Conservation (phyloP, 2,888 invertebrate genomes). For the Ophioninae sp. region DNA sequence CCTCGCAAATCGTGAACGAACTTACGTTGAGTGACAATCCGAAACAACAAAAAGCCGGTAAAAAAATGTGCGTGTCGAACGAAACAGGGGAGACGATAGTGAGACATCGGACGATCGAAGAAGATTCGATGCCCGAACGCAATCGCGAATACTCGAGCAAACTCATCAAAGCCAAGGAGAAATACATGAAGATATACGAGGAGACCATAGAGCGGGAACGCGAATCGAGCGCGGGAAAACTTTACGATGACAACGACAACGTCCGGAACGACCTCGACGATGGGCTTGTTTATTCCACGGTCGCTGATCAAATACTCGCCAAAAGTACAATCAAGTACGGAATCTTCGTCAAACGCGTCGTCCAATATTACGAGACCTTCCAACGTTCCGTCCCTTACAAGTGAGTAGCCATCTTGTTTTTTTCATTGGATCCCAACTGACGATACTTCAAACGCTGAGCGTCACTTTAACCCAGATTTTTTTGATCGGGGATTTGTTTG, state of each 20-base stretch:
- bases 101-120: slow-evolving; percentile 41
- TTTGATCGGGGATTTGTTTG: too few relatives aligned
- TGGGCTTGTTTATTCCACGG: slow-evolving; percentile 4
- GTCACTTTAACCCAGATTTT: background rate
- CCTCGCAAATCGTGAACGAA: background rate
- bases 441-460: background rate
- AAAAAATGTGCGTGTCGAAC: slow-evolving; percentile 71
- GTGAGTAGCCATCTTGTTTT: slow-evolving; percentile 78
- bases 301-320: slow-evolving; percentile 80
- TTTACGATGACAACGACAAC: slow-evolving; percentile 80
- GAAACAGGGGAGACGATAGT: slow-evolving; percentile 50
- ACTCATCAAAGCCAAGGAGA: slow-evolving; percentile 72
- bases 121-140: slow-evolving; percentile 26
- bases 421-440: background rate
- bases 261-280: slow-evolving; percentile 67
- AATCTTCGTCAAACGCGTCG: slow-evolving; percentile 80
- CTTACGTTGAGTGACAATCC: background rate
- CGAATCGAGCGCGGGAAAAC: slow-evolving; percentile 51
- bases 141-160: slow-evolving; percentile 59
- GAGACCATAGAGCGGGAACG: slow-evolving; percentile 69
- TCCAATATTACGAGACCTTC: slow-evolving; percentile 77
- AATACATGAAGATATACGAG: slow-evolving; percentile 74
- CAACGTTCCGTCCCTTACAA: slow-evolving; percentile 82
- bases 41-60: background rate
- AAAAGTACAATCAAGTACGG: slow-evolving; percentile 82